A percentile compares a stretch with the other conserved stretches of the same genome.
phyloP scores from a whole-genome alignment of 2,888 invertebrate species.

The Microctonus aethiopoides region DNA sequence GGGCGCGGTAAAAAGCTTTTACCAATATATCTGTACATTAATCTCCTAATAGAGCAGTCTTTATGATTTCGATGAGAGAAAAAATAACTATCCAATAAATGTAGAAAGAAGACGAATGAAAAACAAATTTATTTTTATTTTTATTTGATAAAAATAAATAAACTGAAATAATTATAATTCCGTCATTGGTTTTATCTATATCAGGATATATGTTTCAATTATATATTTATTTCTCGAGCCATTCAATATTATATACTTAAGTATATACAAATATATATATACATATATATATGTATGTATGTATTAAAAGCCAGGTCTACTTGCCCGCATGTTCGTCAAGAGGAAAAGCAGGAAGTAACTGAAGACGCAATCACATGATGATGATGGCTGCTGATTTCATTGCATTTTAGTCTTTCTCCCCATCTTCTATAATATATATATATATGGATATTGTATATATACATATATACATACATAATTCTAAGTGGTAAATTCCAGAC shows the following conservation, averaged over 20 bases:
- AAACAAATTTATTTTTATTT: slow-evolving; percentile 37
- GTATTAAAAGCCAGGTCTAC: slow-evolving; percentile 1
- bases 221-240: too few species aligned
- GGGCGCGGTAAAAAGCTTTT: slow-evolving; percentile 14
- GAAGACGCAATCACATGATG: slow-evolving; percentile 26
- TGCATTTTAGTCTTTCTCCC: slow-evolving; percentile 3
- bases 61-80: slow-evolving; percentile 21
- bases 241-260: too few species aligned
- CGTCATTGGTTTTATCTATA: slow-evolving; percentile 33
- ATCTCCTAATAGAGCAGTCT: slow-evolving; percentile 17
- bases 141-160: slow-evolving; percentile 14
- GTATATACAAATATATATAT: too few species aligned
- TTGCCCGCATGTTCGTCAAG: slow-evolving; percentile 26
- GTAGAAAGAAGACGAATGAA: neutral
- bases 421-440: neutral
- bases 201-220: neutral
- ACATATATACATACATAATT: slow-evolving; percentile 21
- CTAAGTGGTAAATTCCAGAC: slow-evolving; percentile 39
- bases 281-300: slow-evolving; percentile 24
- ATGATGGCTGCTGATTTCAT: slow-evolving; percentile 25
- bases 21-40: slow-evolving; percentile 13
- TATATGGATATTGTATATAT: too few species aligned
- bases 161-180: slow-evolving; percentile 29
- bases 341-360: slow-evolving; percentile 16
- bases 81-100: slow-evolving; percentile 9